Base-by-base conservation (phyloP, 2,113 vertebrate species). In the Psilopsiagon aymara region DNA sequence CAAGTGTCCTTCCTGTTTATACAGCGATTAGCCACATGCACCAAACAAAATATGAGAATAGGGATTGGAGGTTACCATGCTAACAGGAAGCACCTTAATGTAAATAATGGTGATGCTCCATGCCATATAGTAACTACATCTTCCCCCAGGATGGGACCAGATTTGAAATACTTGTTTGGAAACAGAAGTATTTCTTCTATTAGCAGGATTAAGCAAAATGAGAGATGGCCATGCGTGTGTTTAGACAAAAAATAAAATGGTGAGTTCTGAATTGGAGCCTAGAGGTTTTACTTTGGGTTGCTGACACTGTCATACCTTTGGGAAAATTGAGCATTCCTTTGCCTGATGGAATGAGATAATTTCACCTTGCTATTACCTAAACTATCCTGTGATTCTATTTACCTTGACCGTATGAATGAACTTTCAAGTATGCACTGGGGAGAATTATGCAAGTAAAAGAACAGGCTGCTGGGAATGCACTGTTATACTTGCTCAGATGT, bases 1-100 rank as follows among this genome's bases (percentile, higher is more conserved):
- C 47, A 92, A 95, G 80, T 87, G 57, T 94, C 39, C 74, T 95
- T 97, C 95, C 96, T 97, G 95, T 96, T 97, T 97, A 96, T 66
- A 91, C 73, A 68, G 52, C 75, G 43, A 78, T 70, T 79, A 94
- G 25, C 66, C 52, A 73, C 76, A 86, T 52, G 55, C 44, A 92
- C 44, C 66, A 96, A 94, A 93, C 31, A 89, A 93, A 86, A 52
- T 24, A 47, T 1, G 57, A 91, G 44, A 83, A 70, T 57, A 62
- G 57, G 49, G 80, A 76, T 37, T 3, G 7, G 43, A 79, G 80
- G 46, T 83, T 76, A 95, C 94, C 77, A 71, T 69, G 73, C 86
- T 94, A 96, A 93, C 90, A 93, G 95, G 92, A 96, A 96, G 49
- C 73, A 92, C 73, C 62, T 94, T 95, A 59, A 24, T 66, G 66